A percentile compares a stretch with the other conserved stretches of the same genome.
phyloP scores from a whole-genome alignment of 1,140 invertebrate species.

The Musca vetustissima region DNA sequence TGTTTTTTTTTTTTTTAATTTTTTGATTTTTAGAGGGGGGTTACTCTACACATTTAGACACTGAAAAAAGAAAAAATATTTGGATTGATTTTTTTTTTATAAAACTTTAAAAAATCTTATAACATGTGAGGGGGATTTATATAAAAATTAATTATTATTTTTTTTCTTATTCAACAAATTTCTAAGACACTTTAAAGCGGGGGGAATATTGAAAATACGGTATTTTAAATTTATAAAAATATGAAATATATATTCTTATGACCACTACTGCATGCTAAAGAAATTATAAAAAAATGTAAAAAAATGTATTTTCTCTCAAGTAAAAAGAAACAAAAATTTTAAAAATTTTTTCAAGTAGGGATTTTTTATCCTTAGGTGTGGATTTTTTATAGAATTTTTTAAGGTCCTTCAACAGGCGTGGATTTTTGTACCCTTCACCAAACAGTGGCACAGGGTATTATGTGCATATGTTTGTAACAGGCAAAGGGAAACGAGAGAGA shows the following conservation, averaged over 20 bases:
- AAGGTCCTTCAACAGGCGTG: too few species aligned
- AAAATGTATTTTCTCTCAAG: neutral
- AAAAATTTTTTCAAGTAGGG: neutral
- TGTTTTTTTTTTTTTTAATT: neutral
- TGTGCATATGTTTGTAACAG: too few species aligned
- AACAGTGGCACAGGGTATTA: too few species aligned
- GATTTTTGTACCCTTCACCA: too few species aligned
- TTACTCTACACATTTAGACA: constrained; percentile 10
- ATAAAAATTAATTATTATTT: neutral
- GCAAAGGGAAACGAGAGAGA: too few species aligned
- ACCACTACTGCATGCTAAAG: neutral
- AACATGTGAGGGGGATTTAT: neutral
- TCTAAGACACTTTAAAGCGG: neutral
- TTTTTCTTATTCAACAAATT: neutral
- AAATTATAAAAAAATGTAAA: neutral
- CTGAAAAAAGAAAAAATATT: constrained; percentile 15
- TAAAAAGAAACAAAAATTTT: too few species aligned
- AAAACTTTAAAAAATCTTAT: neutral
- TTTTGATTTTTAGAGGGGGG: neutral
- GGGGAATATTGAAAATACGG: neutral
- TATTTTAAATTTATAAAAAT: neutral
- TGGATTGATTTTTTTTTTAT: neutral
- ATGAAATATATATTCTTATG: neutral
- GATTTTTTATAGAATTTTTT: neutral
- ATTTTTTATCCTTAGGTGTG: neutral